Percentiles rank a stretch among this genome's conserved stretches.
phyloP scores from a whole-genome alignment of 2,888 invertebrate species.

The Cephalotes varians region DNA sequence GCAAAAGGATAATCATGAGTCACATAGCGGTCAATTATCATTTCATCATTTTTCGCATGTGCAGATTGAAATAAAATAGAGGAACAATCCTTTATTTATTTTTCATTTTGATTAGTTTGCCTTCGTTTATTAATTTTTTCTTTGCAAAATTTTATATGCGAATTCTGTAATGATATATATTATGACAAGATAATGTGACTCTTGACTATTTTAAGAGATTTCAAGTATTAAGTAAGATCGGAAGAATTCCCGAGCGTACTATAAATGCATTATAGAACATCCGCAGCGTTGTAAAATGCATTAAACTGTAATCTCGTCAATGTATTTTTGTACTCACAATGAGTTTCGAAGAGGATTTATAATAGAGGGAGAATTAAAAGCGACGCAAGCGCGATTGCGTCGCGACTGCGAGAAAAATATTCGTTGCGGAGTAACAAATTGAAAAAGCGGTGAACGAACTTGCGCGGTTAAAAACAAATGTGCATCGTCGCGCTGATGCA shows the following conservation, averaged over 20 bases:
- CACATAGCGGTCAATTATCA: not conserved
- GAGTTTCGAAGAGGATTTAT: constrained; percentile 11
- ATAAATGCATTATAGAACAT: not conserved
- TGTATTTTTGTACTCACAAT: not conserved
- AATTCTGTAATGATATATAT: not conserved
- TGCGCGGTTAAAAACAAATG: not conserved
- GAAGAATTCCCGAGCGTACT: not conserved
- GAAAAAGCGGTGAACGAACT: constrained; percentile 33
- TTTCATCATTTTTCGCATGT: not conserved
- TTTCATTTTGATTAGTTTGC: not conserved
- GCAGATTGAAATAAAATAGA: not conserved
- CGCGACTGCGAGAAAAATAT: constrained; percentile 3
- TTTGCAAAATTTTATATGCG: not conserved
- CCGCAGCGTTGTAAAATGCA: not conserved
- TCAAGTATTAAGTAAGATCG: not conserved
- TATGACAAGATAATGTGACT: not conserved
- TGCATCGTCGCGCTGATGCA: not conserved
- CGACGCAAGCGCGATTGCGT: not conserved
- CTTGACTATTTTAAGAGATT: not conserved
- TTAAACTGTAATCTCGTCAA: not conserved
- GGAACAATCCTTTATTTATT: not conserved
- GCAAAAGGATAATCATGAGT: not conserved
- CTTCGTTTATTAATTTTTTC: not conserved
- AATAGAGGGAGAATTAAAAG: not conserved
- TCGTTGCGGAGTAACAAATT: constrained; percentile 9